Conservation (phyloP, 2,797 vertebrate species). For the Uromys caudimaculatus region DNA sequence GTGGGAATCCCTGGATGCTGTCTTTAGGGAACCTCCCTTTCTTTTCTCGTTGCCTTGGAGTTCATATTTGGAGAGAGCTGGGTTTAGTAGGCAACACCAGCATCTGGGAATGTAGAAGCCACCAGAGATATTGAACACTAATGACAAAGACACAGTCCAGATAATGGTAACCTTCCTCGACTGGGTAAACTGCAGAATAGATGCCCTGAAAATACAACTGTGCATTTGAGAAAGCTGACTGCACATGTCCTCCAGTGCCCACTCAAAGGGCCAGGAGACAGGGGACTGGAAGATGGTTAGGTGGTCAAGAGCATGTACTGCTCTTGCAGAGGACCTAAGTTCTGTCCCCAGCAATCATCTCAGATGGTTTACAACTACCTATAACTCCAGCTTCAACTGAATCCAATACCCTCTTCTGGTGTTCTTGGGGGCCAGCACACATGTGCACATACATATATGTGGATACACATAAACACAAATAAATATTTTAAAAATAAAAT, state of each 20-base stretch:
- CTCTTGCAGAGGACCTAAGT: not conserved
- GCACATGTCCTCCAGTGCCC: not conserved
- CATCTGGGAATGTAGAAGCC: not conserved
- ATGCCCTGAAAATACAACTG: not conserved
- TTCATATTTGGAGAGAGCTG: not conserved
- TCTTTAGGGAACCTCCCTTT: not conserved
- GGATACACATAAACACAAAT: not conserved
- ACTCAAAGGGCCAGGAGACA: not conserved
- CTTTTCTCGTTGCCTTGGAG: not conserved
- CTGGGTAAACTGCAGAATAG: not conserved
- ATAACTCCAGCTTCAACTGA: not conserved
- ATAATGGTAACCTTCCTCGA: not conserved
- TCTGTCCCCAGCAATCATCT: not conserved
- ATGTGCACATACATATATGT: not conserved
- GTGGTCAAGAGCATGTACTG: no score
- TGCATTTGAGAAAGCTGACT: not conserved
- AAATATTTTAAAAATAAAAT: not conserved
- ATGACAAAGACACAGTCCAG: not conserved
- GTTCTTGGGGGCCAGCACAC: not conserved
- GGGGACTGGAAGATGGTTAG: not conserved
- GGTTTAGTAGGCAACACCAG: not conserved
- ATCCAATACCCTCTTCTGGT: not conserved
- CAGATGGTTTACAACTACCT: not conserved
- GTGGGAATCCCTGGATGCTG: not conserved
- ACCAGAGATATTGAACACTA: not conserved